Percentiles rank a stretch among this genome's conserved stretches.
These are phyloP conservation scores for Apis florea DNA, from an alignment of 1,140 invertebrate species.

Conservation along the genomic window DNA sequence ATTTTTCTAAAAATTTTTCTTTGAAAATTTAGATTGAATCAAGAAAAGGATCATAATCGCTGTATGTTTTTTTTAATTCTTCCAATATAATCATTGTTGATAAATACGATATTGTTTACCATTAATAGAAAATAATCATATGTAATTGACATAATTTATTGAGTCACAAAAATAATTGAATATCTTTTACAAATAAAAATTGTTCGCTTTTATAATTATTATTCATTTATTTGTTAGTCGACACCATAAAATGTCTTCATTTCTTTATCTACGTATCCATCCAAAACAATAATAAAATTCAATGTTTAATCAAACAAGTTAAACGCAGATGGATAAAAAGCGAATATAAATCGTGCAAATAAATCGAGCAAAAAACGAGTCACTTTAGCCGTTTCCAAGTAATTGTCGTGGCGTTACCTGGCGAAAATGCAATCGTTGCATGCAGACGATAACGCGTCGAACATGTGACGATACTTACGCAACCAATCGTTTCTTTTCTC, in stretches of 20 bases:
- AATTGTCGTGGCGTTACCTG: conserved; percentile 27
- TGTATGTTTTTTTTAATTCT: not conserved
- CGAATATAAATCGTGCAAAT: not conserved
- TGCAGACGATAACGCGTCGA: conserved; percentile 25
- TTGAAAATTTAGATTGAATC: too few species aligned
- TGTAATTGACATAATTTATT: conserved; percentile 21
- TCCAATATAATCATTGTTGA: not conserved
- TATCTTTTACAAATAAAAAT: conserved; percentile 16
- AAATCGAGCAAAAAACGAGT: not conserved
- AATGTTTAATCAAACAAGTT: not conserved
- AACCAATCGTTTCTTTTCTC: conserved; percentile 47
- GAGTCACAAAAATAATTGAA: conserved; percentile 29
- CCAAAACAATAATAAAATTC: not conserved
- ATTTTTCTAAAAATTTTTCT: not conserved
- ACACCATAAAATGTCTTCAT: not conserved
- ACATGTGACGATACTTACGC: conserved; percentile 40
- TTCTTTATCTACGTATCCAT: not conserved
- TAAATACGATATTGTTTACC: conserved; percentile 10
- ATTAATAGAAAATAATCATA: not conserved
- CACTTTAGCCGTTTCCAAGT: not conserved
- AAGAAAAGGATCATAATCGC: not conserved
- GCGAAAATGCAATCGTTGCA: not conserved
- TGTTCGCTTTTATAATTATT: conserved; percentile 11
- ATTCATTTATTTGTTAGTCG: not conserved
- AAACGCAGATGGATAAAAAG: not conserved